Percentiles rank a stretch among this genome's conserved stretches.
These are phyloP conservation scores for Ganaspis sp. DNA, from an alignment of 1,140 invertebrate genomes.

Conservation along the genomic window DNA sequence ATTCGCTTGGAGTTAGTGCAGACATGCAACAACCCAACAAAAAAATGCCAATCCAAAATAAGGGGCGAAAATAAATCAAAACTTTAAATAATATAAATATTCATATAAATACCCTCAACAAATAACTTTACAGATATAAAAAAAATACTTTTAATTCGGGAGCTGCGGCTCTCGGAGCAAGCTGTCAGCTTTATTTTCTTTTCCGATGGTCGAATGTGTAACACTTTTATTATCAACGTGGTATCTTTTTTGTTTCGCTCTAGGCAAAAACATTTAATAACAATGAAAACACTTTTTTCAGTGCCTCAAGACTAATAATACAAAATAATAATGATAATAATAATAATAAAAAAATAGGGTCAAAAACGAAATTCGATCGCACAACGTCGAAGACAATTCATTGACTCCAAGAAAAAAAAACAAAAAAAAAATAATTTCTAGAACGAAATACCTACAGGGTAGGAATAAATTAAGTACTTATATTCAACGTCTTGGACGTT, in stretches of 20 bases:
- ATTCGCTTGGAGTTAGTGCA: constrained; percentile 67
- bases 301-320: constrained; percentile 22
- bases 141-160: constrained; percentile 25
- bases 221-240: not conserved
- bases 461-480: constrained; percentile 61
- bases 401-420: not conserved
- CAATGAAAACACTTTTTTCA: constrained; percentile 32
- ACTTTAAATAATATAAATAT: constrained; percentile 62
- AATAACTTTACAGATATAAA: constrained; percentile 42
- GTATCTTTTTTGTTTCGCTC: not conserved
- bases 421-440: constrained; percentile 42
- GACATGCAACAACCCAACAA: constrained; percentile 71
- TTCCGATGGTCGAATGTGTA: constrained; percentile 10
- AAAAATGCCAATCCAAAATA: constrained; percentile 60
- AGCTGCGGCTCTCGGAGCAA: constrained; percentile 42
- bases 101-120: constrained; percentile 54
- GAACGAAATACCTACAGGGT: constrained; percentile 45
- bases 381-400: constrained; percentile 28
- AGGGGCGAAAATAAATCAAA: constrained; percentile 50
- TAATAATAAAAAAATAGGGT: constrained; percentile 45
- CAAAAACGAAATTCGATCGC: constrained; percentile 49
- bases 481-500: constrained; percentile 52
- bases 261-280: constrained; percentile 33
- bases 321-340: constrained; percentile 35
- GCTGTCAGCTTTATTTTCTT: constrained; percentile 15